These are phyloP conservation scores for Tubulanus polymorphus DNA, from an alignment of 2,888 invertebrate genomes.

Conservation along the genomic window DNA sequence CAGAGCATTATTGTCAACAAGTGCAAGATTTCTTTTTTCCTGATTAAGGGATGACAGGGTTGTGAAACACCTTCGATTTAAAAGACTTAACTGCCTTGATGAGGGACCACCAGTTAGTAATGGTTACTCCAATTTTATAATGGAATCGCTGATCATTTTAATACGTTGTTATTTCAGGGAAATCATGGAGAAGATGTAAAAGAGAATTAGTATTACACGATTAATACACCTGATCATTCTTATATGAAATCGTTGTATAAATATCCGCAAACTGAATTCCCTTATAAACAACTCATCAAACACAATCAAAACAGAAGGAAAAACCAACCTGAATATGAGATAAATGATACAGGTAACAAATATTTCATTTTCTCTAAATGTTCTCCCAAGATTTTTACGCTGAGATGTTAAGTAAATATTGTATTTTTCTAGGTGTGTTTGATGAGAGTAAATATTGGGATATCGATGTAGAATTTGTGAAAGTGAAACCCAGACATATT, in stretches of 20 bases:
- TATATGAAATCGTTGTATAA: constrained; percentile 52
- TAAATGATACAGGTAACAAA: constrained; percentile 46
- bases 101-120: too few relatives aligned
- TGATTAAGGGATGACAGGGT: too few relatives aligned
- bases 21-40: too few relatives aligned
- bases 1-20: too few relatives aligned
- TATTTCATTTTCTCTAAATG: background rate
- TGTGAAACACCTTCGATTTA: too few relatives aligned
- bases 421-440: constrained; percentile 35
- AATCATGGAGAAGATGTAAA: constrained; percentile 55
- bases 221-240: constrained; percentile 47
- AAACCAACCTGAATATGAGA: constrained; percentile 44
- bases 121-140: too few relatives aligned
- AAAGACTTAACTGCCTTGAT: too few relatives aligned
- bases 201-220: constrained; percentile 51
- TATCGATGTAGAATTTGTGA: constrained; percentile 48
- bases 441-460: constrained; percentile 47
- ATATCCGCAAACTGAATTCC: constrained; percentile 48
- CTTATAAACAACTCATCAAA: constrained; percentile 37
- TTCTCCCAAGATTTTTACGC: too few relatives aligned
- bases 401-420: background rate
- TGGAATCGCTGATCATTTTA: too few relatives aligned
- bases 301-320: constrained; percentile 30
- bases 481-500: constrained; percentile 42
- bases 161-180: constrained; percentile 37